Percentiles rank a stretch among this genome's conserved stretches.
phyloP scores from a whole-genome alignment of 2,113 vertebrate genomes.

The Nestor notabilis region DNA sequence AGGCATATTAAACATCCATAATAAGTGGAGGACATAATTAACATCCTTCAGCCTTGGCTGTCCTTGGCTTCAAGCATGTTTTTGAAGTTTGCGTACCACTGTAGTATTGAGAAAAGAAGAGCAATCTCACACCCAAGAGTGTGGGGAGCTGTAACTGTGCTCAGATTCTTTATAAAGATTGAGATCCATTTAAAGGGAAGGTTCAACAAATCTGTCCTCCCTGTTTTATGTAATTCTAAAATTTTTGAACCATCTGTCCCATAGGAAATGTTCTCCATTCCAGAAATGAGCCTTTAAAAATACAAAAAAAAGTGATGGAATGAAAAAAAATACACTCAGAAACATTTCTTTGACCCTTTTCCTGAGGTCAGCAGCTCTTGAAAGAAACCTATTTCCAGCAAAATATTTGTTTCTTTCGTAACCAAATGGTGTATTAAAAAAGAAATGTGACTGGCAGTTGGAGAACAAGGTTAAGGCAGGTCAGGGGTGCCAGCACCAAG shows the following conservation, averaged over 20 bases:
- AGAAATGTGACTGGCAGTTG: background rate
- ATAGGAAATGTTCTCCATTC: background rate
- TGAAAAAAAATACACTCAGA: background rate
- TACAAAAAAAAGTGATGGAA: background rate
- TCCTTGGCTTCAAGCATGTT: background rate
- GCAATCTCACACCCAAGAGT: background rate
- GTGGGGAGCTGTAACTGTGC: background rate
- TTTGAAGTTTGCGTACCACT: background rate
- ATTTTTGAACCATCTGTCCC: constrained; percentile 51
- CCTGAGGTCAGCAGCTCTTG: background rate
- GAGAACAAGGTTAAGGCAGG: background rate
- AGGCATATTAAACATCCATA: background rate
- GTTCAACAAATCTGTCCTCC: constrained; percentile 33
- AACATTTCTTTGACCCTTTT: background rate
- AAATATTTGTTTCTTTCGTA: accelerated
- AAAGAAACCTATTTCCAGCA: background rate
- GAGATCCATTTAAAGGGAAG: background rate
- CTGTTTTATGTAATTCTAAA: background rate
- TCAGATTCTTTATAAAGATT: background rate
- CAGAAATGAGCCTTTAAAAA: constrained; percentile 12
- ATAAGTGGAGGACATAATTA: background rate
- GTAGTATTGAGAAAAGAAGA: background rate
- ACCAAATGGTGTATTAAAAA: background rate
- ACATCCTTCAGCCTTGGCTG: background rate
- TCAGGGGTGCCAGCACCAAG: background rate